These are phyloP conservation scores for Toxonevra muliebris DNA, from an alignment of 2,888 invertebrate species.

Conservation along the genomic window DNA sequence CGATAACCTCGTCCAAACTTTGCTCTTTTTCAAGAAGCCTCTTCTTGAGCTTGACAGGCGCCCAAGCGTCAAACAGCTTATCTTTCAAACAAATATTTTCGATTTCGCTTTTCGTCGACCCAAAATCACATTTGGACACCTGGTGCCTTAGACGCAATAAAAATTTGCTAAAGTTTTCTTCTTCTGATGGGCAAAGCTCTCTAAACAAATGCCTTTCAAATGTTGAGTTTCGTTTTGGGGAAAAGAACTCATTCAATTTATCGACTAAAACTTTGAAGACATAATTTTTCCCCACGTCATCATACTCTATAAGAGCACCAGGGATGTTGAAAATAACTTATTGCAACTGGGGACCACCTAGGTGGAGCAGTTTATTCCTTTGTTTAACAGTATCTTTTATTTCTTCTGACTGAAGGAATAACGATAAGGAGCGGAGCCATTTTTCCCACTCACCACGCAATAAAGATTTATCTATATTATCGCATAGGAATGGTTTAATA, in stretches of 20 bases:
- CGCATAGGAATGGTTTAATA: conserved; percentile 38
- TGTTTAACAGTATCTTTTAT: conserved; percentile 34
- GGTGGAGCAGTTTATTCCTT: conserved; percentile 35
- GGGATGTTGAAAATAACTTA: conserved; percentile 39
- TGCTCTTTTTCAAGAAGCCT: conserved; percentile 33
- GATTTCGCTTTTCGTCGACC: conserved; percentile 27
- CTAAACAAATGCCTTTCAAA: conserved; percentile 52
- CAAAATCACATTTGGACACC: conserved; percentile 32
- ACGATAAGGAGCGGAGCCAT: conserved; percentile 34
- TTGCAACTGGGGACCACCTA: conserved; percentile 37
- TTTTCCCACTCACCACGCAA: conserved; percentile 39
- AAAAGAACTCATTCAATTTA: conserved; percentile 38
- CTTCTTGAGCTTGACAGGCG: conserved; percentile 31
- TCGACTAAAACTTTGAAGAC: conserved; percentile 35
- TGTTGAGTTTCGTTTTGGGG: conserved; percentile 40
- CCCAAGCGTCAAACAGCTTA: conserved; percentile 35
- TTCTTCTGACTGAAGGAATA: conserved; percentile 39
- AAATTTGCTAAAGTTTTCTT: conserved; percentile 53
- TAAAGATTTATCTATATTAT: conserved; percentile 38
- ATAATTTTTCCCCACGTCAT: conserved; percentile 21
- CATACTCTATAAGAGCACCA: conserved; percentile 32
- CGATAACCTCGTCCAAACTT: conserved; percentile 25
- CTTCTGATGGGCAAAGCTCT: conserved; percentile 33
- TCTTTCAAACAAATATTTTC: conserved; percentile 33
- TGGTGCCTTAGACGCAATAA: conserved; percentile 30